phyloP scores from a whole-genome alignment of 2,797 vertebrate species.

The Myioborus melanocephalus region DNA sequence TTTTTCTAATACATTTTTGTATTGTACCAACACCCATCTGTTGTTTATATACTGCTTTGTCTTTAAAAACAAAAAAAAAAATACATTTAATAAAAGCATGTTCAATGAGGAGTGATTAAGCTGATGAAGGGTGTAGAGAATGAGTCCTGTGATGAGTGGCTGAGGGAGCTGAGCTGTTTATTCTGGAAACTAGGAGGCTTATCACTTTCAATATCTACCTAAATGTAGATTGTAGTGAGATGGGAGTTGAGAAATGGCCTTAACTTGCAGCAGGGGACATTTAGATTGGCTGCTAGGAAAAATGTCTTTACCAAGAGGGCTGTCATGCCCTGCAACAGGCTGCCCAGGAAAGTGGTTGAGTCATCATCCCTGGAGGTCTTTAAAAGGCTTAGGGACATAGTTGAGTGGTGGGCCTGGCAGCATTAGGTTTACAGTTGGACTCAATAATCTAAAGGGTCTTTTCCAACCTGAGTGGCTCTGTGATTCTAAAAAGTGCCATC shows the following conservation, averaged over 20 bases:
- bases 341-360: neutral
- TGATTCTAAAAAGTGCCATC: neutral
- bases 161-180: neutral
- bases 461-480: neutral
- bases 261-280: neutral
- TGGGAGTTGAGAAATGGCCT: fast-evolving
- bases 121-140: neutral
- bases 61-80: neutral
- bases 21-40: neutral
- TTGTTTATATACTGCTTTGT: neutral
- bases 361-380: neutral
- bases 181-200: neutral
- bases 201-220: neutral
- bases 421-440: neutral
- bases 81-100: neutral
- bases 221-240: neutral
- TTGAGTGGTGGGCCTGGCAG: neutral
- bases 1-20: neutral
- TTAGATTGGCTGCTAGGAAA: neutral
- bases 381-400: neutral
- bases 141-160: neutral
- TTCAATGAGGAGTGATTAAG: neutral
- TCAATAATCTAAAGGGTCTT: neutral
- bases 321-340: neutral
- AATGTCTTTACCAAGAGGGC: neutral